Percentiles rank a stretch among this genome's conserved stretches.
phyloP scores from a whole-genome alignment of 2,113 vertebrate genomes.

The Stegostoma tigrinum region DNA sequence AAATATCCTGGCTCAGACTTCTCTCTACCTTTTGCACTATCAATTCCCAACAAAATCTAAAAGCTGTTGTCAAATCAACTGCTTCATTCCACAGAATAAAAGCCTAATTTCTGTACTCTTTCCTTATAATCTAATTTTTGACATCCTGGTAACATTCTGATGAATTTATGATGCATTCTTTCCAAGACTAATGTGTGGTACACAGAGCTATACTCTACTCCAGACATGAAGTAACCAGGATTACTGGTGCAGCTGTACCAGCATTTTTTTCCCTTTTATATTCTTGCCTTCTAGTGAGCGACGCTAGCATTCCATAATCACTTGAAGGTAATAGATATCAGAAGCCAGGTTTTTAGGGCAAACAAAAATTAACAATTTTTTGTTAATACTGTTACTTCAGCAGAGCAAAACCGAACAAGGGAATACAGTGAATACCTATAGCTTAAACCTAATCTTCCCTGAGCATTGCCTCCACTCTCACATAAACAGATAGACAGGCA shows the following conservation, averaged over 20 bases:
- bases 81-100: background rate
- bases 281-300: background rate
- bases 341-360: too few species aligned
- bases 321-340: too few species aligned
- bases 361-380: too few species aligned
- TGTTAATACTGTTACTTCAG: too few species aligned
- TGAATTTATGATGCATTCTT: background rate
- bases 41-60: background rate
- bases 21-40: background rate
- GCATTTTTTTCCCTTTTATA: background rate
- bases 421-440: too few species aligned
- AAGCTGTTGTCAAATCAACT: background rate
- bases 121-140: too few species aligned
- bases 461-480: too few species aligned
- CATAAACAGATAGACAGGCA: too few species aligned
- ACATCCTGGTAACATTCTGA: background rate
- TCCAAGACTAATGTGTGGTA: background rate
- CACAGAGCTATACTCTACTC: background rate
- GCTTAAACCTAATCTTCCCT: too few species aligned
- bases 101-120: background rate
- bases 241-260: background rate
- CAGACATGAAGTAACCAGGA: background rate
- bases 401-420: too few species aligned
- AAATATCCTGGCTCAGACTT: background rate
- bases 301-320: background rate